Conservation (phyloP, 2,888 invertebrate genomes). For the Lepidochrysops patricia region DNA sequence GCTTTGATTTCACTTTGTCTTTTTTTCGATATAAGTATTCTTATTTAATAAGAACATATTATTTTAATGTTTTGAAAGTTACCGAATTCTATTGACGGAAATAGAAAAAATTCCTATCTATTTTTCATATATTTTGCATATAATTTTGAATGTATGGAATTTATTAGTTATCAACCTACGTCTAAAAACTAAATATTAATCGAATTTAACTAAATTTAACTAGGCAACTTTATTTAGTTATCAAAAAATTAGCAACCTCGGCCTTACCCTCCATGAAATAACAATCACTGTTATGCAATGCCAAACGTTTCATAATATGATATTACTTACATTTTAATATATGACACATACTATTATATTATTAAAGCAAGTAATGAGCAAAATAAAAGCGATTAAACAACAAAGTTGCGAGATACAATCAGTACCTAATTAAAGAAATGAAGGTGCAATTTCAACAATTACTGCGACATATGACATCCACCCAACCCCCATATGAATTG, state of each 20-base stretch:
- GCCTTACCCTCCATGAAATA: neutral
- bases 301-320: neutral
- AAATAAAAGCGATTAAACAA: slow-evolving; percentile 18
- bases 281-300: neutral
- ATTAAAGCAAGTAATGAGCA: slow-evolving; percentile 15
- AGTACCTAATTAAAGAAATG: slow-evolving; percentile 41
- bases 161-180: too few relatives aligned
- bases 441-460: slow-evolving; percentile 63
- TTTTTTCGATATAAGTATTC: neutral
- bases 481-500: slow-evolving; percentile 24
- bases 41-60: neutral
- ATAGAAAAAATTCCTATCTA: too few relatives aligned
- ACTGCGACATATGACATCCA: slow-evolving; percentile 62
- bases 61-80: neutral
- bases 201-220: too few relatives aligned
- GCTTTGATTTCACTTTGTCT: slow-evolving; percentile 7
- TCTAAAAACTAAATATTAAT: too few relatives aligned
- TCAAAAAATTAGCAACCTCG: too few relatives aligned
- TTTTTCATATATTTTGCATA: too few relatives aligned
- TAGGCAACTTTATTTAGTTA: too few relatives aligned
- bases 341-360: neutral
- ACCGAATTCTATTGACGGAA: too few relatives aligned
- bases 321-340: slow-evolving; percentile 1
- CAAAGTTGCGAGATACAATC: slow-evolving; percentile 12
- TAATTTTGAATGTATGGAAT: too few relatives aligned